A percentile compares a stretch with the other conserved stretches of the same genome.
phyloP scores from a whole-genome alignment of 2,797 vertebrate species.

The Gymnothorax javanicus region DNA sequence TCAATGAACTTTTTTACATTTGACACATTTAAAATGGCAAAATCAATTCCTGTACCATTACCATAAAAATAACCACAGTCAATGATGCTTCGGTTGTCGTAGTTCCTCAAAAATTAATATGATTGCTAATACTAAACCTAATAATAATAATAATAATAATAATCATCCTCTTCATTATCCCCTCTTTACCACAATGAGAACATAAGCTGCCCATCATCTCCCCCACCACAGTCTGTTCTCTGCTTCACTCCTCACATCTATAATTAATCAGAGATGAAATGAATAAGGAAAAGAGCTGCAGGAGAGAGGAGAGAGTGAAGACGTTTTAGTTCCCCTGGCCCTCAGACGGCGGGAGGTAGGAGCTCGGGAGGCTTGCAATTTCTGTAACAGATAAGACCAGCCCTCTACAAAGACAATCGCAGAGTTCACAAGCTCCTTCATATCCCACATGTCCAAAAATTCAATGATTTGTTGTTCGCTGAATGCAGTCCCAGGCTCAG shows the following conservation, averaged over 20 bases:
- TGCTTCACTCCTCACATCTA: slow-evolving; percentile 7
- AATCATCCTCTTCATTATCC: too few relatives aligned
- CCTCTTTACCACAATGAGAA: too few relatives aligned
- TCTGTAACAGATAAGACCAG: neutral
- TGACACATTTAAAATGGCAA: neutral
- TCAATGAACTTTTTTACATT: neutral
- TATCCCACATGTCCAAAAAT: neutral
- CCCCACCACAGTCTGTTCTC: neutral
- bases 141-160: neutral
- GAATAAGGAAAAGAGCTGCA: slow-evolving; percentile 1
- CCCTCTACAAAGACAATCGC: neutral
- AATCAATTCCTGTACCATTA: neutral
- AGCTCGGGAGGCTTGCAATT: neutral
- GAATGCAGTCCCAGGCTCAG: neutral
- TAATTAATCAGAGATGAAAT: slow-evolving; percentile 14
- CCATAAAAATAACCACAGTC: neutral
- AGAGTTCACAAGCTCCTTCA: neutral
- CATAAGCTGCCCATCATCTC: neutral
- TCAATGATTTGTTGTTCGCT: neutral
- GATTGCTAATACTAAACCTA: neutral
- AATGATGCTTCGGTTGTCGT: neutral
- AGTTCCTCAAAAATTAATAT: neutral
- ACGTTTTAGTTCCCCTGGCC: slow-evolving; percentile 2
- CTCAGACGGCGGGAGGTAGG: neutral
- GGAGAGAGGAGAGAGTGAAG: neutral